Conservation (phyloP, 2,888 invertebrate species). For the Bhutanitis thaidina region DNA sequence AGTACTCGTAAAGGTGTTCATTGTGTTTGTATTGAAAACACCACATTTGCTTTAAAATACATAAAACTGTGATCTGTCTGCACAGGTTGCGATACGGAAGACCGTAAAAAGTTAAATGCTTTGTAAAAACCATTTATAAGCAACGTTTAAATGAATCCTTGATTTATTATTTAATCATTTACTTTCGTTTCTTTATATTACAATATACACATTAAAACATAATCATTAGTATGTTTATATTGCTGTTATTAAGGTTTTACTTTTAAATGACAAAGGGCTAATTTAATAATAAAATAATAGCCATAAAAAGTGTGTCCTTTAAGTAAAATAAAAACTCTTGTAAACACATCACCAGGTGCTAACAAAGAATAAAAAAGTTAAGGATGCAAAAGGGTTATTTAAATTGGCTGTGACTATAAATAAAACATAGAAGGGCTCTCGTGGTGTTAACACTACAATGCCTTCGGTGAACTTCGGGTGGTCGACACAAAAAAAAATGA, state of each 20-base stretch:
- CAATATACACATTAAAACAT: too few species aligned
- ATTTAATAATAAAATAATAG: too few species aligned
- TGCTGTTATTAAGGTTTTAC: too few species aligned
- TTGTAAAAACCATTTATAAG: slow-evolving; percentile 1
- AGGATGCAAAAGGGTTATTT: background rate
- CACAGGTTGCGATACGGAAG: slow-evolving; percentile 7
- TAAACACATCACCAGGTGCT: background rate
- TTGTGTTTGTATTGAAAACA: background rate
- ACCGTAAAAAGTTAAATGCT: slow-evolving; percentile 10
- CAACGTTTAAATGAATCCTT: background rate
- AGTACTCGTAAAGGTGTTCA: slow-evolving; percentile 21
- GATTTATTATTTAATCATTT: too few species aligned
- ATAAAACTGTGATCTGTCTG: background rate
- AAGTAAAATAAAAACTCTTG: too few species aligned
- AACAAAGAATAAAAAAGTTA: background rate
- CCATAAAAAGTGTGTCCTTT: too few species aligned
- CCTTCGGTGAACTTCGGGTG: slow-evolving; percentile 15
- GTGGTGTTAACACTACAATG: slow-evolving; percentile 2
- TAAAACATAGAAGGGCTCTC: slow-evolving; percentile 2
- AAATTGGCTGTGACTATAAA: slow-evolving; percentile 16
- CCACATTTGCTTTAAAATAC: background rate
- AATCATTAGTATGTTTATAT: too few species aligned
- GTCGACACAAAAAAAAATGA: slow-evolving; percentile 17
- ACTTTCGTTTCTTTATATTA: too few species aligned
- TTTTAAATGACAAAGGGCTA: too few species aligned